Conservation (phyloP, 2,113 vertebrate species). For the Chunga burmeisteri region DNA sequence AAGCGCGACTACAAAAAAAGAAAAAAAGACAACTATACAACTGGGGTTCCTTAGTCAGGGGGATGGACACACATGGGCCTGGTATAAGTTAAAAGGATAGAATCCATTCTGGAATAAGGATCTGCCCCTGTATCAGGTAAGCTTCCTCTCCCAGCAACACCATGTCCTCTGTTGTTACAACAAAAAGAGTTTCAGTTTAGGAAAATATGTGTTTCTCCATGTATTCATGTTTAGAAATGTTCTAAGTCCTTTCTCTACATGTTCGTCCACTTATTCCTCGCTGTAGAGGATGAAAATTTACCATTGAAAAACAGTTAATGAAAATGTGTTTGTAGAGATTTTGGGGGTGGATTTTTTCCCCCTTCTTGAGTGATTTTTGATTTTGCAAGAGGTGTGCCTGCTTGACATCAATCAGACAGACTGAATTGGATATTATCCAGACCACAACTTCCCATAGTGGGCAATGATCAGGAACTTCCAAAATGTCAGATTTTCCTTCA, state of each 20-base stretch:
- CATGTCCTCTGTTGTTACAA: neutral
- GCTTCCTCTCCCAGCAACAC: neutral
- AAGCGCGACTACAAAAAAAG: neutral
- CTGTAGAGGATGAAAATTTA: neutral
- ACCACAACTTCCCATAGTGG: neutral
- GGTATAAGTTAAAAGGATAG: neutral
- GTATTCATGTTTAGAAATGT: fast-evolving
- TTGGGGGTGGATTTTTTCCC: fast-evolving
- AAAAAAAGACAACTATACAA: neutral
- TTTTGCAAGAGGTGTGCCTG: neutral
- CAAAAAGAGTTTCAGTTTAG: neutral
- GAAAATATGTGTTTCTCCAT: neutral
- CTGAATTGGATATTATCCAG: neutral
- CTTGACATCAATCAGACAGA: neutral
- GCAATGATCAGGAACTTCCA: neutral
- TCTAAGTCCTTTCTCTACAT: neutral
- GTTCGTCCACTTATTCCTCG: neutral
- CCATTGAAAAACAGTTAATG: neutral
- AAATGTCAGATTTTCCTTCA: neutral
- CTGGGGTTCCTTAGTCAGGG: neutral
- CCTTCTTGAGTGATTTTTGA: neutral
- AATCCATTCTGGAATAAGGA: neutral
- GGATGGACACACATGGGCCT: neutral
- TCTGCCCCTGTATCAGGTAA: neutral
- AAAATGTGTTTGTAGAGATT: neutral